Conservation (phyloP, 92 coral and sea anemone genomes). For the Diadumene lineata region DNA sequence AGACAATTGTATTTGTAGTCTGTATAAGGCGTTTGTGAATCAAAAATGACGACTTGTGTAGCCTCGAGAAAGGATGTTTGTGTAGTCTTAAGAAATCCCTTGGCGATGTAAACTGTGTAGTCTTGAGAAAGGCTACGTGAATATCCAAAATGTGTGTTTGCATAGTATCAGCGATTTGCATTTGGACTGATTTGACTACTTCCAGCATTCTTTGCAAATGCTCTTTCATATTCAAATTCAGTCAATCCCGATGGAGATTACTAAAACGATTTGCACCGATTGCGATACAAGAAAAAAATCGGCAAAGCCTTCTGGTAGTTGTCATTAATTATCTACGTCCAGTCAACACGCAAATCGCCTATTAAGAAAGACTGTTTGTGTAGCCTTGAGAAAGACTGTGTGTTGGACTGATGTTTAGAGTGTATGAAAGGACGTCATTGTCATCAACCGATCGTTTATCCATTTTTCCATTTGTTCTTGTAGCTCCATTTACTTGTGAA, state of each 20-base stretch:
- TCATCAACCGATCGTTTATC: not conserved
- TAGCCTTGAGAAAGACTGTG: not conserved
- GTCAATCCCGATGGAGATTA: no score
- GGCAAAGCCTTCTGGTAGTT: no score
- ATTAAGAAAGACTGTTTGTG: not conserved
- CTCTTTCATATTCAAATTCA: no score
- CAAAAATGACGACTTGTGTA: not conserved
- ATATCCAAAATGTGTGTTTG: no score
- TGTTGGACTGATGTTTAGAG: not conserved
- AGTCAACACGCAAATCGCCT: not conserved
- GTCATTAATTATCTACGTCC: no score
- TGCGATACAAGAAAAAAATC: no score
- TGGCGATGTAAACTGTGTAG: not conserved
- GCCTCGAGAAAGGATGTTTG: no score
- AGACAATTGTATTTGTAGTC: slow-evolving; percentile 23
- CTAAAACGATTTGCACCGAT: no score
- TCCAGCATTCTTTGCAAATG: no score
- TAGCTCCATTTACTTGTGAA: slow-evolving; percentile 41
- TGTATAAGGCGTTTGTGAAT: not conserved
- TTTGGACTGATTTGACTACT: no score
- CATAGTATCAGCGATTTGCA: no score
- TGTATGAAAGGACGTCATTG: not conserved
- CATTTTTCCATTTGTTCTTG: slow-evolving; percentile 21
- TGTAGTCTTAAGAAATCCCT: not conserved
- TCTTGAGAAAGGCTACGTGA: no score